Conservation (phyloP, 2,888 invertebrate genomes). For the Lissonota sp. region DNA sequence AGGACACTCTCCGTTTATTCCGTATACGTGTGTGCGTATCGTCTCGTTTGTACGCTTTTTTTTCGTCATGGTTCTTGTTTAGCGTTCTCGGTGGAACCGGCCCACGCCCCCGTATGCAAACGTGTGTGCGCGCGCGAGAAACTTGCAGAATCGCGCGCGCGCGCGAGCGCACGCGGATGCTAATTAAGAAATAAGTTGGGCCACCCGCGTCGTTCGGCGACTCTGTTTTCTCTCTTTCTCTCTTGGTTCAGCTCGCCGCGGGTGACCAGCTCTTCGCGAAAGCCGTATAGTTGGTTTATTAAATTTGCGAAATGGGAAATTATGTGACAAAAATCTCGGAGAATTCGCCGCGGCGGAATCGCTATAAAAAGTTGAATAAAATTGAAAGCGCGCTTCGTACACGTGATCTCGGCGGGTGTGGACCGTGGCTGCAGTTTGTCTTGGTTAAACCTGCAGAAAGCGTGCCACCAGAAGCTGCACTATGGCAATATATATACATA, state of each 20-base stretch:
- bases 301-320: constrained; percentile 61
- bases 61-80: constrained; percentile 45
- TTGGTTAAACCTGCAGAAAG: constrained; percentile 21
- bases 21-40: constrained; percentile 1
- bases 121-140: constrained; percentile 27
- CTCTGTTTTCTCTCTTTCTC: constrained; percentile 17
- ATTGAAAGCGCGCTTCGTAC: constrained; percentile 15
- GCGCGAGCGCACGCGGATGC: constrained; percentile 41
- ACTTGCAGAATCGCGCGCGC: constrained; percentile 14
- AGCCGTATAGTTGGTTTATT: constrained; percentile 52
- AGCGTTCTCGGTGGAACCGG: constrained; percentile 43
- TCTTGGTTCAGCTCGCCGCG: constrained; percentile 41
- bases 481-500: constrained; percentile 40
- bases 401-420: background rate
- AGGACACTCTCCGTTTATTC: background rate
- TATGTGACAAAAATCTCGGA: constrained; percentile 61
- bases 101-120: constrained; percentile 52
- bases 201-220: constrained; percentile 70
- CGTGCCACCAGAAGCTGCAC: constrained; percentile 50
- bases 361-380: constrained; percentile 48
- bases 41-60: constrained; percentile 27
- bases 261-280: constrained; percentile 51
- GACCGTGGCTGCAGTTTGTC: background rate
- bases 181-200: constrained; percentile 76
- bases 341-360: constrained; percentile 53